A percentile compares a stretch with the other conserved stretches of the same genome.
Conservation (phyloP, 2,113 vertebrate species). For the Nesoenas mayeri region DNA sequence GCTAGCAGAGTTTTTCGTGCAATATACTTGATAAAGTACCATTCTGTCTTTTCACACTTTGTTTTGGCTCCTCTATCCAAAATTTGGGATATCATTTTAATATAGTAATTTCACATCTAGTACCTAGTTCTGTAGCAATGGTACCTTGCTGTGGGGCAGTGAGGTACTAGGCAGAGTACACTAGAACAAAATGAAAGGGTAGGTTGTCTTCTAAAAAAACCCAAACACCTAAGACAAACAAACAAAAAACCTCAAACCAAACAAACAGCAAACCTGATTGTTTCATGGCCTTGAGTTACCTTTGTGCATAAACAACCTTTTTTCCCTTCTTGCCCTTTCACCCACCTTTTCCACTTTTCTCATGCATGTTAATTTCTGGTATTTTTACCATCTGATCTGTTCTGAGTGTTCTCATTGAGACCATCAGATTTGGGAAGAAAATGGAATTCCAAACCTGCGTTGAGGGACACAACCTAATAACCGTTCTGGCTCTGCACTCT, state of each 20-base stretch:
- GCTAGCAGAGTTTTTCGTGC: background rate
- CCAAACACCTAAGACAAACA: no score
- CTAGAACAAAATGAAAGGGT: conserved; percentile 28
- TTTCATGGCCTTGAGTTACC: conserved; percentile 35
- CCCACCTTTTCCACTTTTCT: background rate
- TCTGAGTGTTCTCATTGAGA: background rate
- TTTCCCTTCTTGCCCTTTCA: background rate
- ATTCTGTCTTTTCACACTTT: background rate
- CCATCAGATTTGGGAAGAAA: background rate
- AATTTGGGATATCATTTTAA: background rate
- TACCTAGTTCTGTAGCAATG: background rate
- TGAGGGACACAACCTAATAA: background rate
- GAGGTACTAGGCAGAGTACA: background rate
- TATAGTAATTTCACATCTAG: background rate
- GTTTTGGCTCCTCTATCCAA: background rate
- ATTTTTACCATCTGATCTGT: background rate
- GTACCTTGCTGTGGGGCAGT: background rate
- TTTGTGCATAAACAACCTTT: conserved; percentile 32
- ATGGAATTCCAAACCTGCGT: background rate
- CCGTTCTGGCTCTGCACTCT: background rate
- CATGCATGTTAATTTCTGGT: background rate
- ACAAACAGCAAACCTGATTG: background rate
- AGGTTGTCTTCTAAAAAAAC: background rate
- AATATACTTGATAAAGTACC: background rate
- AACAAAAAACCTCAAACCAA: background rate